Base-by-base conservation (phyloP, 2,797 vertebrate genomes). In the Rhinatrema bivittatum region DNA sequence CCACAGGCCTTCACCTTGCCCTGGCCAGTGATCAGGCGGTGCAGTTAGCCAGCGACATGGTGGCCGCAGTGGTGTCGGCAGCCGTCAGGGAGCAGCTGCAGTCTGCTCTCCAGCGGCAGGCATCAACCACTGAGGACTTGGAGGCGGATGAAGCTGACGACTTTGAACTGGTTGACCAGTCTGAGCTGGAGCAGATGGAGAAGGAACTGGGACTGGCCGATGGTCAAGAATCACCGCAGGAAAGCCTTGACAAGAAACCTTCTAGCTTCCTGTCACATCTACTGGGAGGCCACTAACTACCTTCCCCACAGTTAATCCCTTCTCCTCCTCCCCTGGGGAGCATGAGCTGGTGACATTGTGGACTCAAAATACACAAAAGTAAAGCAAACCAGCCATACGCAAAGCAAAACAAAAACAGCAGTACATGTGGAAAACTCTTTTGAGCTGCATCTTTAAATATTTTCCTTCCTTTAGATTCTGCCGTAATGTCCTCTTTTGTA, bases 161-260 rank as follows among this genome's bases (percentile, higher is more conserved):
- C 79, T 98, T 98, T 74, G 95, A 98, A 89, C 85, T 98, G 61
- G 85, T 98, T 68, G 94, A 98, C 72, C 93, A 98, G 74, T 92
- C 94, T 2, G 95, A 98, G 87, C 84, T 98, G 48, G 94, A 98
- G 76, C 91, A 95, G 37, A 87, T 96, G 58, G 93, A 93, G 58
- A 86, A 78, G 15, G 95, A 96, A 59, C 39, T 94, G 65, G 89
- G 85, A 49, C 81, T 90, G 27, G 81, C 74, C 52, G 72, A 62
- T 59, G 57, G 66, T 48, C 64, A 76, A 45, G 77, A 80, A 31
- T 54, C 42, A 15, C 43, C 52, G 41, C 68, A 76, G 39, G 71
- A 69, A 51, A n/a, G n/a, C n/a, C n/a, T n/a, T n/a, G n/a, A 27
- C 32, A 82, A 52, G 48, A 74, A 50, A 59, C 79, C 87, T 16